Evolutionary conservation across 2,888 invertebrate genomes (phyloP), one percentile per base, ranked within the genome.

Genomic region (Apamea sordens): DNA sequence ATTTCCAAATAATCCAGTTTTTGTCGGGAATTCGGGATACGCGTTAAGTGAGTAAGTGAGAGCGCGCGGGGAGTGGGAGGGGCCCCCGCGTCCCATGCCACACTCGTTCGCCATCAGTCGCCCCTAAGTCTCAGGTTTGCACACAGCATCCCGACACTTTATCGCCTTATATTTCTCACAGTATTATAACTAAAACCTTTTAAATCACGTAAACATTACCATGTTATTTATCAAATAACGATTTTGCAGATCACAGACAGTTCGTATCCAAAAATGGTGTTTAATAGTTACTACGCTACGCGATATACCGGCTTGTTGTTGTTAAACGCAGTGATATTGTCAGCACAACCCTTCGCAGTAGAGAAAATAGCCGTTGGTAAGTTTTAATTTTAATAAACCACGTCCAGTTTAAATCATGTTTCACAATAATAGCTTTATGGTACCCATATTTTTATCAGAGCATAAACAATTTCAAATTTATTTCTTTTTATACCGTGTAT

Each of bases 291-390:
- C 53, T 86, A 74, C 78, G 74, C 90, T 80, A 82, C 92, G 71
- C 76, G 93, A 61, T 89, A 84, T 85, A 89, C 93, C 90, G 92
- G 93, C 85, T 91, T 95, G 91, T 94, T 95, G 88, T 93, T 95
- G 89, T 93, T 94, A 76, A 90, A 92, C 79, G 85, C 93, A 85
- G 93, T 92, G 88, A 91, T 93, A 86, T 86, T 94, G 87, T 90
- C 93, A 86, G 94, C 95, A 80, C 97, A 96, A 90, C 92, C 93
- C 79, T 94, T 95, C 87, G 91, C 95, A 28, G 94, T 95, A 71
- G 97, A 97, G 85, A 97, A 97, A 93, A 97, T 97, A 75, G 95
- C 96, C 59, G 95, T 97, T 64, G 97, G 97, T 97, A 92, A 96
- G 97, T 96, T 72, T 76, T 41, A 73, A 61, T 96, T 72, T 76